Conservation (phyloP, 2,888 invertebrate species). For the Seira ritae region DNA sequence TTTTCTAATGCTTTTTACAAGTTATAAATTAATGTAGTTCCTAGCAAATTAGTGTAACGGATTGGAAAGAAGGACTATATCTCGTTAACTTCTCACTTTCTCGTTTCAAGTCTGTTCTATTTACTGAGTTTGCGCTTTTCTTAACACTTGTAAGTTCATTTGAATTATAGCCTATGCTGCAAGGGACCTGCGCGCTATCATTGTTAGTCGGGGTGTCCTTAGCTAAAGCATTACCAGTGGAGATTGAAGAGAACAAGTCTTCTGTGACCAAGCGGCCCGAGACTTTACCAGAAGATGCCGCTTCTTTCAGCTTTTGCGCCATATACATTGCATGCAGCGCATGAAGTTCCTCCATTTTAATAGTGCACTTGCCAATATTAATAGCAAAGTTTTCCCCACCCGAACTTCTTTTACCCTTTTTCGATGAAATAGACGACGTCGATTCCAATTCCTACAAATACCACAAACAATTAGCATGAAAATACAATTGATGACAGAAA, state of each 20-base stretch:
- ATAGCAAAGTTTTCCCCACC: background rate
- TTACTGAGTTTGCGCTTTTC: too few species aligned
- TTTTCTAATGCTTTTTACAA: too few species aligned
- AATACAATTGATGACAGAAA: background rate
- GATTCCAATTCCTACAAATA: background rate
- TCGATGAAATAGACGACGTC: too few species aligned
- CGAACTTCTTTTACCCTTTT: background rate
- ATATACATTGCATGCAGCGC: constrained; percentile 25
- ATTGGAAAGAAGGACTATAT: background rate
- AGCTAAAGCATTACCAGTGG: constrained; percentile 51
- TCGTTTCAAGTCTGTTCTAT: too few species aligned
- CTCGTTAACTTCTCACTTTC: background rate
- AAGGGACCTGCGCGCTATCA: constrained; percentile 49
- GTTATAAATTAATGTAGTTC: too few species aligned
- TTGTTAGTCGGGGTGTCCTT: constrained; percentile 45
- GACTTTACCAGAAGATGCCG: constrained; percentile 35
- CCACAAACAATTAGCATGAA: background rate
- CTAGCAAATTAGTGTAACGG: too few species aligned
- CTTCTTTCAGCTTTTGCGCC: constrained; percentile 45
- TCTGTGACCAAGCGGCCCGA: constrained; percentile 27
- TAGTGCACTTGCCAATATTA: background rate
- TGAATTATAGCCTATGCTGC: background rate
- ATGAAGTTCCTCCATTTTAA: background rate
- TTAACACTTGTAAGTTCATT: background rate
- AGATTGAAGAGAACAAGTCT: constrained; percentile 33